A percentile compares a stretch with the other conserved stretches of the same genome.
Conservation (phyloP, 2,113 vertebrate genomes). For the Arizona elegans region DNA sequence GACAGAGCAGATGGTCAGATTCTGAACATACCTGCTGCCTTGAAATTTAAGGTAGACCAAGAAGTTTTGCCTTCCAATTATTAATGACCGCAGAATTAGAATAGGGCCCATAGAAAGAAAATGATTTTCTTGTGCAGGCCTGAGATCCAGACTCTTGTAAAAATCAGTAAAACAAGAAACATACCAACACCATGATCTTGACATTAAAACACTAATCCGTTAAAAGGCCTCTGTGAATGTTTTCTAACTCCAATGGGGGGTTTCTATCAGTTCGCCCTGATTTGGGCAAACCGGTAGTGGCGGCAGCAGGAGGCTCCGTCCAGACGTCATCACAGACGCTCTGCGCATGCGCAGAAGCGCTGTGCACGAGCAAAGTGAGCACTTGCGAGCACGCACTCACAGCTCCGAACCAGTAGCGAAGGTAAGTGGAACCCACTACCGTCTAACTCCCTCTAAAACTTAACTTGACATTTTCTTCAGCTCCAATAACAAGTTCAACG, state of each 20-base stretch:
- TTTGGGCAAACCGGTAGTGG: too few relatives aligned
- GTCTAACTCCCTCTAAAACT: neutral
- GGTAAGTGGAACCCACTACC: too few relatives aligned
- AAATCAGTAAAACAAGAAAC: neutral
- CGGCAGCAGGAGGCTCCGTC: too few relatives aligned
- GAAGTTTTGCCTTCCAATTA: neutral
- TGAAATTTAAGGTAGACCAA: neutral
- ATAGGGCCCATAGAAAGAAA: neutral
- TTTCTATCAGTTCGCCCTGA: too few relatives aligned
- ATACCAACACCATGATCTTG: neutral
- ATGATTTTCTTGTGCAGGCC: neutral
- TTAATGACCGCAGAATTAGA: too few relatives aligned
- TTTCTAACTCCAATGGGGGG: too few relatives aligned
- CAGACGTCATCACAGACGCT: too few relatives aligned
- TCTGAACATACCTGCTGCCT: neutral
- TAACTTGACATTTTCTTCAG: too few relatives aligned
- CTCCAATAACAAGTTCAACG: neutral
- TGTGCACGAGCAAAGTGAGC: too few relatives aligned
- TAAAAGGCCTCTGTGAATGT: neutral
- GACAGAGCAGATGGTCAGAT: neutral
- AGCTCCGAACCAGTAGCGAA: too few relatives aligned
- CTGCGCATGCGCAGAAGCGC: too few relatives aligned
- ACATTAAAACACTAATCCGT: neutral
- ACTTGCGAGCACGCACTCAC: too few relatives aligned
- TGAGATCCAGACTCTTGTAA: neutral